Conservation (phyloP, 2,797 vertebrate genomes). For the Leptoclinus maculatus region DNA sequence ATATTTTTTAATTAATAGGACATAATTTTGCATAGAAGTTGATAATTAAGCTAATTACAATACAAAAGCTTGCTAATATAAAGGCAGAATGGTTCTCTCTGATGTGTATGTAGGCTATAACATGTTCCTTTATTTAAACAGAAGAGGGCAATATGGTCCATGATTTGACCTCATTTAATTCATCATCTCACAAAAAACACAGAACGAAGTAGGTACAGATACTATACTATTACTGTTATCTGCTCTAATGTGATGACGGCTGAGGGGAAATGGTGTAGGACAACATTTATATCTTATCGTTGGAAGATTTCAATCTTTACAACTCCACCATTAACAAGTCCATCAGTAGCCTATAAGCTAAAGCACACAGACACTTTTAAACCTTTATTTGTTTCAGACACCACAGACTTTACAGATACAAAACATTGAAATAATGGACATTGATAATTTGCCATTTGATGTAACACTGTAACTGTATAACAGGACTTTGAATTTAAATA, state of each 20-base stretch:
- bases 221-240: neutral
- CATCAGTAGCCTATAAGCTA: neutral
- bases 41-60: neutral
- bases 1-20: neutral
- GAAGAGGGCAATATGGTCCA: slow-evolving; percentile 77
- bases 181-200: slow-evolving; percentile 3
- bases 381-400: slow-evolving; percentile 26
- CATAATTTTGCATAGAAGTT: neutral
- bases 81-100: neutral
- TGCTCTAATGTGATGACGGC: neutral
- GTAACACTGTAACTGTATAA: neutral
- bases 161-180: slow-evolving; percentile 48
- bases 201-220: slow-evolving; percentile 25
- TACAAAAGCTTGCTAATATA: neutral
- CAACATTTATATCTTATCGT: neutral
- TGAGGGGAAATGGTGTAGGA: neutral
- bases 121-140: slow-evolving; percentile 67
- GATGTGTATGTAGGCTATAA: slow-evolving; percentile 12
- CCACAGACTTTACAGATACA: neutral
- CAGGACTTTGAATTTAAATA: neutral
- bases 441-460: neutral
- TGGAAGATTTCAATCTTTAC: neutral
- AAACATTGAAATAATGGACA: neutral
- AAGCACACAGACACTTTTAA: neutral
- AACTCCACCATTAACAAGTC: neutral